Conservation (phyloP, 2,797 vertebrate genomes). For the Otolemur crassicaudatus region DNA sequence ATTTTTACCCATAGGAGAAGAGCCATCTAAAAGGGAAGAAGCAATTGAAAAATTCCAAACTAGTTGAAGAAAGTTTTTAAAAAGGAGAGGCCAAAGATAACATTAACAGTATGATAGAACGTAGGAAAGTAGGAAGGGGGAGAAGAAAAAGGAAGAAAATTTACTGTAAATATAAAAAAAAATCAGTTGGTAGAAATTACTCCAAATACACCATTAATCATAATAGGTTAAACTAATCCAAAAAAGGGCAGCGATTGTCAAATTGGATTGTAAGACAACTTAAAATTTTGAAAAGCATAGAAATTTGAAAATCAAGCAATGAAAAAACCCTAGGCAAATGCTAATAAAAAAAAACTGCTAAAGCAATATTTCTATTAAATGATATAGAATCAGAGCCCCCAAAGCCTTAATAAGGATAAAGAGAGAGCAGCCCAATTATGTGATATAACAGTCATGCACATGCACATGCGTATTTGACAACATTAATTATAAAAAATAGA, state of each 20-base stretch:
- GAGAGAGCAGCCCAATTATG: neutral
- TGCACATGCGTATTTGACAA: neutral
- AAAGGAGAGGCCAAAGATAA: neutral
- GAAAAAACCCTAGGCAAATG: neutral
- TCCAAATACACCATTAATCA: neutral
- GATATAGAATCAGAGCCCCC: neutral
- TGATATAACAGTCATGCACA: neutral
- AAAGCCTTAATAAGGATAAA: neutral
- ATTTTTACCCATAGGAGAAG: neutral
- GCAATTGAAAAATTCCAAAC: neutral
- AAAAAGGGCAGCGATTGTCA: neutral
- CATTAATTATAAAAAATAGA: neutral
- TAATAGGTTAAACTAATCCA: neutral
- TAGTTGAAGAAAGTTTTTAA: neutral
- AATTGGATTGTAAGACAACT: neutral
- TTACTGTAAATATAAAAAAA: neutral
- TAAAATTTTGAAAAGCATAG: neutral
- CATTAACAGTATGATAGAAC: neutral
- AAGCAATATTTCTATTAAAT: neutral
- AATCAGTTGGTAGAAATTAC: neutral
- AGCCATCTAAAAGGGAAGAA: neutral
- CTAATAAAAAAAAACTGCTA: neutral
- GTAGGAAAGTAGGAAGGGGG: neutral
- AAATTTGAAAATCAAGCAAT: neutral
- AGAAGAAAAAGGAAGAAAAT: neutral